Evolutionary conservation across 2,797 vertebrate species (phyloP).

Genomic region (Chloroceryle inda): DNA sequence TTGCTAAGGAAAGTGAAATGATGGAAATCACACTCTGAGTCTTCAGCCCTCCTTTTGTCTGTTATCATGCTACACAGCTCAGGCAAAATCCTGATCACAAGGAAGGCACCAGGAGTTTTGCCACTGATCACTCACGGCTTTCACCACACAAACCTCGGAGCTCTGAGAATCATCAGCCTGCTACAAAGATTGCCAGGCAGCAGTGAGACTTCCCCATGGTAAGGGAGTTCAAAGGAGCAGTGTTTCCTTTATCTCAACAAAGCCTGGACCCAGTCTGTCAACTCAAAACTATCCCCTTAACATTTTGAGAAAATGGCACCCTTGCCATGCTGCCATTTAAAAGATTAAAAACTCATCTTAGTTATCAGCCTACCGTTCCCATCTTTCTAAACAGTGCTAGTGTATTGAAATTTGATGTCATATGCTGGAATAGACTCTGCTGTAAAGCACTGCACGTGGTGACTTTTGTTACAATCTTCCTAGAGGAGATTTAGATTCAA

Average conservation of each 20-base stretch:
- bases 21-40: neutral
- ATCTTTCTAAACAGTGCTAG: neutral
- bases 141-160: neutral
- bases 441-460: neutral
- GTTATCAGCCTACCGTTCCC: neutral
- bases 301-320: neutral
- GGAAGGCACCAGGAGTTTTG: neutral
- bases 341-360: neutral
- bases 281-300: neutral
- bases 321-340: neutral
- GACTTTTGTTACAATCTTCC: neutral
- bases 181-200: neutral
- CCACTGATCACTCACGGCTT: neutral
- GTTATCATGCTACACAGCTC: neutral
- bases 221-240: neutral
- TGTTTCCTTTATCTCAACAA: neutral
- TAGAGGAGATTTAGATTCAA: neutral
- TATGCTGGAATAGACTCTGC: neutral
- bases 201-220: neutral
- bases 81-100: neutral
- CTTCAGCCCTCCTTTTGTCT: slow-evolving; percentile 19
- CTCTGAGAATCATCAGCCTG: neutral
- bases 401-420: slow-evolving; percentile 7
- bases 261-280: neutral
- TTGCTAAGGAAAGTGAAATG: neutral